These are phyloP conservation scores for Ophioninae sp. DNA, from an alignment of 2,888 invertebrate species.

Conservation along the genomic window DNA sequence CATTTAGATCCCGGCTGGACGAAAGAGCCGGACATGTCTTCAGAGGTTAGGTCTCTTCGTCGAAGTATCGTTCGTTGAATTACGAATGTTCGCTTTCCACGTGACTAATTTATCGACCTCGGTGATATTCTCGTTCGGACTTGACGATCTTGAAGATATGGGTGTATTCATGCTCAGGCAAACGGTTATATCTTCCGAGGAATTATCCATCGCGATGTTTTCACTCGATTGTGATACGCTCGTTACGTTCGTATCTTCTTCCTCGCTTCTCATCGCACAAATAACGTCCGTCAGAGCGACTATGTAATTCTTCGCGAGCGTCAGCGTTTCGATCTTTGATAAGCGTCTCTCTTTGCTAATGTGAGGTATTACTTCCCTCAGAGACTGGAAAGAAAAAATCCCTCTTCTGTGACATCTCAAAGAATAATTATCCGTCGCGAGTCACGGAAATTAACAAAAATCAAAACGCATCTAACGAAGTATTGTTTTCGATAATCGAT, in stretches of 20 bases:
- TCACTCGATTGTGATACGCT: slow-evolving; percentile 52
- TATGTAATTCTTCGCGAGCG: slow-evolving; percentile 94
- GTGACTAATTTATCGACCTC: slow-evolving; percentile 62
- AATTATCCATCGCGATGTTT: slow-evolving; percentile 46
- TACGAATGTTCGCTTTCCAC: slow-evolving; percentile 62
- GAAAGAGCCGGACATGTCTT: slow-evolving; percentile 54
- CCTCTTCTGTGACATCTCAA: neutral
- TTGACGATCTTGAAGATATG: slow-evolving; percentile 72
- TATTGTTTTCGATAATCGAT: neutral
- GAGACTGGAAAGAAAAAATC: slow-evolving; percentile 83
- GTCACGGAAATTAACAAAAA: too few species aligned
- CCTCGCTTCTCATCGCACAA: slow-evolving; percentile 87
- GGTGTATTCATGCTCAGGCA: slow-evolving; percentile 71
- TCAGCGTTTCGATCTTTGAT: slow-evolving; percentile 94
- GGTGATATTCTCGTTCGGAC: slow-evolving; percentile 67
- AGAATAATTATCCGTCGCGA: too few species aligned
- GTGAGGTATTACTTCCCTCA: slow-evolving; percentile 93
- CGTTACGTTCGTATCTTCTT: slow-evolving; percentile 35
- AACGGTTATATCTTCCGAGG: slow-evolving; percentile 62
- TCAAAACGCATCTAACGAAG: neutral
- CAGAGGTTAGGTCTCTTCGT: slow-evolving; percentile 61
- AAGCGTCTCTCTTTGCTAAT: slow-evolving; percentile 91
- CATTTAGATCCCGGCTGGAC: slow-evolving; percentile 54
- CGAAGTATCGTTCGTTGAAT: slow-evolving; percentile 34
- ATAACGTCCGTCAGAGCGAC: slow-evolving; percentile 94